These are phyloP conservation scores for Tretioscincus oriximinensis DNA, from an alignment of 2,113 vertebrate genomes.

Conservation along the genomic window DNA sequence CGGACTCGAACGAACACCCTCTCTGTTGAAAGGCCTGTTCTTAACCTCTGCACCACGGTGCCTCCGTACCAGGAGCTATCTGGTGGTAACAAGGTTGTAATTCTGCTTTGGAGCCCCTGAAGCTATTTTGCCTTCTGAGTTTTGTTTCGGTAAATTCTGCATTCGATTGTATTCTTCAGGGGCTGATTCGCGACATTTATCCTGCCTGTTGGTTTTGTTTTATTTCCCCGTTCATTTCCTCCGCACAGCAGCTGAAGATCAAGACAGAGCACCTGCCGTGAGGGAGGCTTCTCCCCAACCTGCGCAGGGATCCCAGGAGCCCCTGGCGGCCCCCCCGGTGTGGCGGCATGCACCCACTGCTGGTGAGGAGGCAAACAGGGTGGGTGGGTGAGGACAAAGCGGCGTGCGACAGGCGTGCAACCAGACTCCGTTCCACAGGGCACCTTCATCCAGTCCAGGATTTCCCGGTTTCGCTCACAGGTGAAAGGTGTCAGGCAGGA, in stretches of 20 bases:
- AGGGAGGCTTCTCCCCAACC: neutral
- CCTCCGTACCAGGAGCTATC: too few species aligned
- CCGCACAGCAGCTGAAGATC: neutral
- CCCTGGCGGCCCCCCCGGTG: neutral
- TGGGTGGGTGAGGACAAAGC: conserved; percentile 32
- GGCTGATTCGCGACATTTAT: too few species aligned
- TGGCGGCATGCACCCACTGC: conserved; percentile 28
- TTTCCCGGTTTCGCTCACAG: conserved; percentile 2
- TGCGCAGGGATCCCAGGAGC: neutral
- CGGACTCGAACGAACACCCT: too few species aligned
- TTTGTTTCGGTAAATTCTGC: too few species aligned
- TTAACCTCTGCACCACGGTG: too few species aligned
- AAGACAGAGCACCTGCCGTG: conserved; percentile 1
- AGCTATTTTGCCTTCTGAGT: too few species aligned
- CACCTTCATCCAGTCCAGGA: conserved; percentile 20
- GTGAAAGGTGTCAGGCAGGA: conserved; percentile 15
- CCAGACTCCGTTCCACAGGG: neutral
- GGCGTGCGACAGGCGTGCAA: conserved; percentile 11
- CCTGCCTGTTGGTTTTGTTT: too few species aligned
- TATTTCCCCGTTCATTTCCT: too few species aligned
- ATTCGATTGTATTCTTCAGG: too few species aligned
- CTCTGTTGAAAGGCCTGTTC: too few species aligned
- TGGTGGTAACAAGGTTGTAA: too few species aligned
- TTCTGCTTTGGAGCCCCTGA: too few species aligned
- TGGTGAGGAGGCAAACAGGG: conserved; percentile 2